Evolutionary conservation across 1,140 invertebrate species (phyloP).

Genomic region (Cydia pomonella): DNA sequence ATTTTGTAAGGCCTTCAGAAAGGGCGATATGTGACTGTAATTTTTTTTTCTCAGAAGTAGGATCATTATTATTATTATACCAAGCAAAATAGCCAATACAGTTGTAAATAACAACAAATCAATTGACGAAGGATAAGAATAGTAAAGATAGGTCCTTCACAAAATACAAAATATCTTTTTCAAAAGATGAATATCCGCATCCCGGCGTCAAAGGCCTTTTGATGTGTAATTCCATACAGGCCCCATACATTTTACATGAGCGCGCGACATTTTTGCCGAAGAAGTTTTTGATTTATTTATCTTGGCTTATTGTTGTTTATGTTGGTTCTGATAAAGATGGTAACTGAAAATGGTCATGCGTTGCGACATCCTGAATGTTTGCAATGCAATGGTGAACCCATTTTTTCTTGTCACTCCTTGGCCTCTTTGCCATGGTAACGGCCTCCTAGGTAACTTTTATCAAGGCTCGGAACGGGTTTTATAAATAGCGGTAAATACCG

Average conservation of each 20-base stretch:
- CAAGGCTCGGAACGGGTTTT: no score
- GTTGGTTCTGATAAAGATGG: background rate
- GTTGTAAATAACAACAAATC: no score
- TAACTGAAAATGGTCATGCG: background rate
- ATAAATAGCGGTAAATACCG: no score
- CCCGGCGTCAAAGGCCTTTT: background rate
- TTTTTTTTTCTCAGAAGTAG: no score
- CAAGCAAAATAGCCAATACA: background rate
- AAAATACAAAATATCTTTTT: background rate
- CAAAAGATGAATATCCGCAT: background rate
- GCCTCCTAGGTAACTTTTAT: no score
- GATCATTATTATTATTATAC: background rate
- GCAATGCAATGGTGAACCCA: no score
- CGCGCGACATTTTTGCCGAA: conserved; percentile 14
- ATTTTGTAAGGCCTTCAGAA: no score
- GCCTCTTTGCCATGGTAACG: no score
- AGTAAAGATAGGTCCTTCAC: no score
- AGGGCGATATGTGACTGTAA: no score
- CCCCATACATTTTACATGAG: conserved; percentile 32
- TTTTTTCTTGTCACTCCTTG: no score
- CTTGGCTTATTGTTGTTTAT: conserved; percentile 19
- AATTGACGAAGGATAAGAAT: no score
- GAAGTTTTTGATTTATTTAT: conserved; percentile 30
- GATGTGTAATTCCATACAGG: conserved; percentile 30
- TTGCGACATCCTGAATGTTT: background rate